phyloP scores from a whole-genome alignment of 1,140 invertebrate genomes.

The Reticulitermes speratus region DNA sequence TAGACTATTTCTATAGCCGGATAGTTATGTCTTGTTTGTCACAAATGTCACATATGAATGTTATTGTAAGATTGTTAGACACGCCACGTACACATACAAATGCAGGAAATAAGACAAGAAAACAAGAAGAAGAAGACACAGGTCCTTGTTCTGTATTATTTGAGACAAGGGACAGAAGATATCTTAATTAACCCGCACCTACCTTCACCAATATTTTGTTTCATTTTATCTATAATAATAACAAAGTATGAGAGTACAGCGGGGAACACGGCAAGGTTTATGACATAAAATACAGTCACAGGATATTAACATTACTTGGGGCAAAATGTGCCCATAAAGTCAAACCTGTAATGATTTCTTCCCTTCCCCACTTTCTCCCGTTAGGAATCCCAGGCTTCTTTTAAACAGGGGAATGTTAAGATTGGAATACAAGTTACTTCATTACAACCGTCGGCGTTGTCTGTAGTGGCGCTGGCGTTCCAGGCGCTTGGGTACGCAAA shows the following conservation, averaged over 20 bases:
- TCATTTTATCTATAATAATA: background rate
- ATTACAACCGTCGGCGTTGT: background rate
- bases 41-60: background rate
- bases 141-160: background rate
- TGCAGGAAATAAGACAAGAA: background rate
- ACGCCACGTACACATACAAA: background rate
- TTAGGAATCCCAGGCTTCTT: background rate
- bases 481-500: background rate
- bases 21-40: background rate
- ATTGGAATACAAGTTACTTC: conserved; percentile 16
- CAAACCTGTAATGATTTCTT: conserved; percentile 4
- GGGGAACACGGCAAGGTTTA: background rate
- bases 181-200: conserved; percentile 4
- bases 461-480: too few relatives aligned
- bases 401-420: background rate
- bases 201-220: background rate
- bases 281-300: background rate
- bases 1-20: background rate
- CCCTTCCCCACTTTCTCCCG: background rate
- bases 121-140: background rate
- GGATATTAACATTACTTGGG: background rate
- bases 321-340: conserved; percentile 1
- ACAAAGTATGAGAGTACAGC: background rate
- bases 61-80: background rate
- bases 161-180: background rate